Evolutionary conservation across 2,797 vertebrate species (phyloP), one percentile per base, ranked within the genome.

Genomic region (Chiloscyllium punctatum): DNA sequence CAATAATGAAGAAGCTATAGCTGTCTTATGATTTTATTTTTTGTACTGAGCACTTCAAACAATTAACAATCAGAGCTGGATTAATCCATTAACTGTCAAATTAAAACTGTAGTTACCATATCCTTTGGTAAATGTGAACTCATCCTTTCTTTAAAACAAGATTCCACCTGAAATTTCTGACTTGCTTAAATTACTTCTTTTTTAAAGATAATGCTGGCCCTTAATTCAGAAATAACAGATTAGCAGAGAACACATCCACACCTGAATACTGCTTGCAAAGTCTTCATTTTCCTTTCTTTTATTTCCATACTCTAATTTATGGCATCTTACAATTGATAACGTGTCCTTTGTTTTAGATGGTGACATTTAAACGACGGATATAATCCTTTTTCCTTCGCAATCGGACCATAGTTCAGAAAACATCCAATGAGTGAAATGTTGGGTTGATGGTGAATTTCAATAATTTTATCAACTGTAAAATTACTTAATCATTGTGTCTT

Each of bases 401-500:
- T 96, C 95, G 96, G 18, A 86, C 71, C 48, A 51, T 91, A 96
- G 94, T 96, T 96, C 97, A 97, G 96, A 97, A 97, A 72, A 77
- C 74, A 95, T 95, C 96, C 96, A 95, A 96, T 96, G 97, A 97
- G 98, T 98, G 97, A 97, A 97, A 97, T 97, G 97, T 95, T n/a
- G 96, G 97, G 98, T 97, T 98, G 97, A 97, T 97, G 97, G 97
- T 97, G 97, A 97, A 98, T 98, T 98, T 98, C 98, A 98, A 98
- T 97, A 98, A 98, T 97, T 98, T 98, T 97, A 96, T 97, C 98
- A 98, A 97, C 98, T 98, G 98, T 97, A 98, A 98, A 98, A 98
- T 98, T 98, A 98, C 98, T 98, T 98, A 98, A 98, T 98, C 98
- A 98, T 97, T 98, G 98, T 98, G 98, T 98, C 97, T 97, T 98